Evolutionary conservation across 2,888 invertebrate species (phyloP).

Genomic region (Trissonchulus latispiculum): DNA sequence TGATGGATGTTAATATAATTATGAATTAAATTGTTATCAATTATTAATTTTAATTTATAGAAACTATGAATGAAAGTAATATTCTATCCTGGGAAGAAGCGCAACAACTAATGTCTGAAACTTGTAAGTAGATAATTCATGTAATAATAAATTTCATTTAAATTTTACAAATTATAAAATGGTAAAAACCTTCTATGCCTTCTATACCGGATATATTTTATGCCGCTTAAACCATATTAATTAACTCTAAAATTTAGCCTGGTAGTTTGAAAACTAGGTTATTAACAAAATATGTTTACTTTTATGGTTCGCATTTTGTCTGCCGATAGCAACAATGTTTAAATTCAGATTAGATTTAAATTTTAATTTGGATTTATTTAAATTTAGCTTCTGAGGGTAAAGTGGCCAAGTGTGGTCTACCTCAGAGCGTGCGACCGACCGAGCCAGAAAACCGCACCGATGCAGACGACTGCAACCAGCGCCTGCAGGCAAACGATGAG

Average conservation of each 20-base stretch:
- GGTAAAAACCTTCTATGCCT: too few relatives aligned
- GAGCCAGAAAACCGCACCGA: conserved; percentile 95
- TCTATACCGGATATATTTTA: too few relatives aligned
- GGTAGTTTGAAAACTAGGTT: too few relatives aligned
- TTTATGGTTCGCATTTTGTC: neutral
- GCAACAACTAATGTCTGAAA: neutral
- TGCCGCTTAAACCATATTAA: too few relatives aligned
- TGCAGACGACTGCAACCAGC: conserved; percentile 75
- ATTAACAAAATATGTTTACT: neutral
- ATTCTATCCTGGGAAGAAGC: conserved; percentile 20
- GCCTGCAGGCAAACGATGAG: conserved; percentile 69
- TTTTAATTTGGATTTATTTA: conserved; percentile 2
- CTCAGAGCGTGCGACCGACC: conserved; percentile 41
- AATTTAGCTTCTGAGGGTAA: conserved; percentile 1
- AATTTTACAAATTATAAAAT: too few relatives aligned
- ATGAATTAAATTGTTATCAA: too few relatives aligned
- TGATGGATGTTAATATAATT: too few relatives aligned
- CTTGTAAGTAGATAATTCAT: too few relatives aligned
- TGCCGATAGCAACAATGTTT: neutral
- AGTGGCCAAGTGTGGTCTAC: conserved; percentile 36
- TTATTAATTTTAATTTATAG: too few relatives aligned
- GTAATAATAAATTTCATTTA: too few relatives aligned
- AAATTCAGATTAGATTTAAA: neutral
- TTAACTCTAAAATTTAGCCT: too few relatives aligned
- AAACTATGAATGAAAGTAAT: conserved; percentile 20